Evolutionary conservation across 2,888 invertebrate genomes (phyloP).

Genomic region (Cordilura impudica): DNA sequence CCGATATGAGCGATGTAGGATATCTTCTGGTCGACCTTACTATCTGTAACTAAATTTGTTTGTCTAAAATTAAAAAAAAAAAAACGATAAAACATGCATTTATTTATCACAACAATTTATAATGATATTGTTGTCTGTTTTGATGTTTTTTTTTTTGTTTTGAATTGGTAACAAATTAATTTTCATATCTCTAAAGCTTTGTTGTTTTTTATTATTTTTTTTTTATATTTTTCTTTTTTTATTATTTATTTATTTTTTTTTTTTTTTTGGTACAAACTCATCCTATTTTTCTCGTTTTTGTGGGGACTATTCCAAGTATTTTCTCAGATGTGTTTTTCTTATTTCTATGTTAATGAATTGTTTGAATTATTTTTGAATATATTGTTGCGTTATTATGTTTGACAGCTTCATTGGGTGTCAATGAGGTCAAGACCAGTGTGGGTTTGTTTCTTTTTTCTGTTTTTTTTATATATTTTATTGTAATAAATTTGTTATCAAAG

Average conservation of each 20-base stretch:
- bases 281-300: background rate
- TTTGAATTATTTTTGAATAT: background rate
- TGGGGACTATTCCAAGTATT: background rate
- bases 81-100: too few species aligned
- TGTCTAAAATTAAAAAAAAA: too few species aligned
- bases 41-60: too few species aligned
- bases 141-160: background rate
- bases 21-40: too few species aligned
- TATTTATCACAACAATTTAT: too few species aligned
- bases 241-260: too few species aligned
- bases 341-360: constrained; percentile 18
- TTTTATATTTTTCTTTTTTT: too few species aligned
- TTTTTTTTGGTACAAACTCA: too few species aligned
- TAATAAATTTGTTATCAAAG: constrained; percentile 44
- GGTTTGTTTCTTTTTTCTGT: constrained; percentile 7
- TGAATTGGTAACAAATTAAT: constrained; percentile 32
- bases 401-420: constrained; percentile 57
- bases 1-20: too few species aligned
- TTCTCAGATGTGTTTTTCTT: background rate
- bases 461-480: background rate
- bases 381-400: constrained; percentile 10
- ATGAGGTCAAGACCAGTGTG: constrained; percentile 51
- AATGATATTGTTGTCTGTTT: background rate
- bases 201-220: too few species aligned
- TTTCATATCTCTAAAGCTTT: too few species aligned